Percentiles rank a stretch among this genome's conserved stretches.
Evolutionary conservation across 2,113 vertebrate genomes (phyloP).

Genomic region (Paradoxurus hermaphroditus): DNA sequence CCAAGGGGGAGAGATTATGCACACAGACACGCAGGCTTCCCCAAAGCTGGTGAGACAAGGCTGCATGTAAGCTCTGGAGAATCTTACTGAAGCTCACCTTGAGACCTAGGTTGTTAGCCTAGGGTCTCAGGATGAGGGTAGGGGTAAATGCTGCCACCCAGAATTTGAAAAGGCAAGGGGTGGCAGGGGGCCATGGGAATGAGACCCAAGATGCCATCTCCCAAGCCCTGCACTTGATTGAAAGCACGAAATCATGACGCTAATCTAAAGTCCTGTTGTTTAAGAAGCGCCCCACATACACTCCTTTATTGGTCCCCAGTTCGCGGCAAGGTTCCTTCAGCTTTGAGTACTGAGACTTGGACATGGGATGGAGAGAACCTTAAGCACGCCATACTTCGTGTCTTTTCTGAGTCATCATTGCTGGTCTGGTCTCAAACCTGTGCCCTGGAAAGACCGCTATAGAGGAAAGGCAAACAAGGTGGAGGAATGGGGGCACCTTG

Average conservation of each 20-base stretch:
- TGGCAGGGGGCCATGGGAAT: background rate
- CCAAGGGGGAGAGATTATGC: background rate
- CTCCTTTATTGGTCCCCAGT: background rate
- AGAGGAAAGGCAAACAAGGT: background rate
- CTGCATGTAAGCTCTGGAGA: background rate
- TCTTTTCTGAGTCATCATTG: background rate
- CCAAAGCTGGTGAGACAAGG: background rate
- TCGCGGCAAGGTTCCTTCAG: background rate
- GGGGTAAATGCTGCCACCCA: background rate
- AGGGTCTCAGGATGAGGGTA: background rate
- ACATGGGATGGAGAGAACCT: background rate
- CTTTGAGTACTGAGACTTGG: background rate
- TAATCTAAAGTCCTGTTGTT: background rate
- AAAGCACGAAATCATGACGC: background rate
- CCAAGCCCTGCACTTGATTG: background rate
- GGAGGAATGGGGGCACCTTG: background rate
- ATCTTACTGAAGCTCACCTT: background rate
- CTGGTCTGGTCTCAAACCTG: background rate
- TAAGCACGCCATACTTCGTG: background rate
- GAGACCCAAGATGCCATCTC: background rate
- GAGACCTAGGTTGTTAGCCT: background rate
- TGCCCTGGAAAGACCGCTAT: background rate
- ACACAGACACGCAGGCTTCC: accelerated
- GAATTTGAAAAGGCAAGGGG: background rate
- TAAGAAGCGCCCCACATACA: background rate